These are phyloP conservation scores for Blera fallax DNA, from an alignment of 2,888 invertebrate species.

Conservation along the genomic window DNA sequence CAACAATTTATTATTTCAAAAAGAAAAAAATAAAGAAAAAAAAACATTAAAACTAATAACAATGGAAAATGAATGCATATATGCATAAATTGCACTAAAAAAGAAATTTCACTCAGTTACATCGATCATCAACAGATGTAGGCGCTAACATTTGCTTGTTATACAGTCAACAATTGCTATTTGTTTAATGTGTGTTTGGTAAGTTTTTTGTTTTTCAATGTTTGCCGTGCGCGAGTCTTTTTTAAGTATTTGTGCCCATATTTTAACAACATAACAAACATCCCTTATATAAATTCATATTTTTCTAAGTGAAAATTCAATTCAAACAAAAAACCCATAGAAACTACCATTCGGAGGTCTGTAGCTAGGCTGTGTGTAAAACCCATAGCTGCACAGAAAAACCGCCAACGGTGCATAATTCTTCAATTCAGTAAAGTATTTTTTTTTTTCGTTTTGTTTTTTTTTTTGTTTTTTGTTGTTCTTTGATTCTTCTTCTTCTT, in stretches of 20 bases:
- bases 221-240: slow-evolving; percentile 8
- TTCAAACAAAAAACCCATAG: slow-evolving; percentile 32
- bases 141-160: slow-evolving; percentile 11
- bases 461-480: slow-evolving; percentile 4
- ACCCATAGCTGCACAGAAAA: background rate
- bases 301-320: slow-evolving; percentile 43
- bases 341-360: slow-evolving; percentile 32
- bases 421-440: slow-evolving; percentile 49
- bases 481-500: background rate
- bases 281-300: slow-evolving; percentile 44
- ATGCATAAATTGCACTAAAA: slow-evolving; percentile 63
- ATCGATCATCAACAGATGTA: slow-evolving; percentile 39
- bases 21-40: slow-evolving; percentile 39
- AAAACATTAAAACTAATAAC: slow-evolving; percentile 58
- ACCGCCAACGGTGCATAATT: slow-evolving; percentile 27
- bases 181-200: slow-evolving; percentile 35
- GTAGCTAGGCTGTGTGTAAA: background rate
- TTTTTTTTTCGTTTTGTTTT: slow-evolving; percentile 21
- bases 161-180: slow-evolving; percentile 36
- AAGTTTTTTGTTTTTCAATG: slow-evolving; percentile 22
- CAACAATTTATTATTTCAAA: slow-evolving; percentile 71
- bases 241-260: background rate
- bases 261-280: slow-evolving; percentile 29
- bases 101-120: slow-evolving; percentile 33
- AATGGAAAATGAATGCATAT: slow-evolving; percentile 61